Conservation (phyloP, 2,888 invertebrate genomes). For the Cryptus viduatorius region DNA sequence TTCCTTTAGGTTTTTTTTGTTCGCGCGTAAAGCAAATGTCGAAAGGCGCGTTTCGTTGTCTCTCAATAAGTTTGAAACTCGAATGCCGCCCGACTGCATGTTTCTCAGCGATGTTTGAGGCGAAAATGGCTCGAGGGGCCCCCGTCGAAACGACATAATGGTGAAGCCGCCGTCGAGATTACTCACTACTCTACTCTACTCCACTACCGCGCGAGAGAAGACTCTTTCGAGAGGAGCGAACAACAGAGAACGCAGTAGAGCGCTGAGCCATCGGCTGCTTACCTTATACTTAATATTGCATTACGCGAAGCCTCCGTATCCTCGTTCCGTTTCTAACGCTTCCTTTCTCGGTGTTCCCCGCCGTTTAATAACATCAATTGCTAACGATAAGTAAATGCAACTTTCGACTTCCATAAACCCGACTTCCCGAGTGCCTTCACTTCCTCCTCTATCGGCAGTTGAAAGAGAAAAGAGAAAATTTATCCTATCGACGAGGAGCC, state of each 20-base stretch:
- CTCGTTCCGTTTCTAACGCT: constrained; percentile 1
- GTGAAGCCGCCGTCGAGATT: constrained; percentile 72
- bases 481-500: constrained; percentile 4
- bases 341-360: background rate
- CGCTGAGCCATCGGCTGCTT: constrained; percentile 58
- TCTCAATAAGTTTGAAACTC: constrained; percentile 62
- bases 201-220: background rate
- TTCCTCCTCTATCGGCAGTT: background rate
- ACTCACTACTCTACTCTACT: constrained; percentile 47
- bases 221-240: constrained; percentile 42
- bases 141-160: constrained; percentile 76
- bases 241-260: constrained; percentile 24
- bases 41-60: constrained; percentile 51
- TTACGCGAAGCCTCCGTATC: constrained; percentile 72
- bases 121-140: constrained; percentile 59
- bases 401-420: background rate
- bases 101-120: constrained; percentile 51
- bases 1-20: background rate
- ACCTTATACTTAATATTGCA: constrained; percentile 83
- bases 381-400: constrained; percentile 7
- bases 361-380: background rate
- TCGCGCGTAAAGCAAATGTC: constrained; percentile 2
- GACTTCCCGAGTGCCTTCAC: background rate
- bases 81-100: constrained; percentile 45
- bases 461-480: constrained; percentile 28